Evolutionary conservation across 1,140 invertebrate species (phyloP), one percentile per base, ranked within the genome.

Genomic region (Aleiodes sp.): DNA sequence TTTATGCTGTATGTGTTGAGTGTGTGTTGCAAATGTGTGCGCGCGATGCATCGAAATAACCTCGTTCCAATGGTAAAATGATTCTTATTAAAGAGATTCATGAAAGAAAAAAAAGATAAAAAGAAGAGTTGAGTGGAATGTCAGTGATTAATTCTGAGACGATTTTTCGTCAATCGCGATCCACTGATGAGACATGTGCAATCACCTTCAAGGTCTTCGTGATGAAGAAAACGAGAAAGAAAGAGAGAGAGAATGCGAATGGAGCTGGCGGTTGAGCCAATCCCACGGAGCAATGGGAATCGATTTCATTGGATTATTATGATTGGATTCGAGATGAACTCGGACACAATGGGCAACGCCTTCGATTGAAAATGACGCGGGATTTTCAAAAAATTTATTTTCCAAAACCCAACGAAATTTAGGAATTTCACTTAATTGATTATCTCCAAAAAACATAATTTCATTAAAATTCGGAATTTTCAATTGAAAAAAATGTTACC

Each of bases 261-360:
- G 28, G 28, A 29, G 28, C 7, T 28, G 28, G 6, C 28, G 6
- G n/a, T 76, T 78, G 77, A 79, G 77, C 82, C 78, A 82, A 84
- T 86, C 82, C 81, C 84, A 84, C 84, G 80, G n/a, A 79, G 78
- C 78, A 81, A 80, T 75, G 76, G 76, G 80, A 80, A 85, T 84
- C 84, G 81, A 84, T 84, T 84, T 81, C 75, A 75, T 78, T 74
- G 77, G 76, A 86, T 83, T 83, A 86, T 84, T 84, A 84, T 84
- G 82, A 86, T 85, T 86, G 82, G 82, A 84, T 84, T 84, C 77
- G 63, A 66, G 65, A 67, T 52, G 68, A 41, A 16, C 56, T 28
- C n/a, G 9, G 56, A 37, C 33, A 39, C 66, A 16, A 33, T 37
- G 7, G 12, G 28, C 10, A 59, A n/a, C 24, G 24, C 26, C 56